A percentile compares a stretch with the other conserved stretches of the same genome.
Evolutionary conservation across 2,113 vertebrate species (phyloP).

Genomic region (Eurypyga helias): DNA sequence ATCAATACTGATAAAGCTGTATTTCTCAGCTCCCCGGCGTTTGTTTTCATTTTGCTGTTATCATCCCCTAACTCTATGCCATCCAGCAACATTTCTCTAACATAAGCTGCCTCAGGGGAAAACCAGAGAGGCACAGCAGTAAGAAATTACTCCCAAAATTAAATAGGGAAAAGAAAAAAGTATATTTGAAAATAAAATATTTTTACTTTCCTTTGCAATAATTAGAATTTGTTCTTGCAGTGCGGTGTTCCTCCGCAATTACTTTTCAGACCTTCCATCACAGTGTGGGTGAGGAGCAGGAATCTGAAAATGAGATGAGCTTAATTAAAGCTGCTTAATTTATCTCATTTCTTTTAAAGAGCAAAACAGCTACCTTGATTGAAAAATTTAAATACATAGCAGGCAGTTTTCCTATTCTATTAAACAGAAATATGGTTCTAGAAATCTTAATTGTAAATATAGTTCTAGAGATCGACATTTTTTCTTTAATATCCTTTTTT

Average conservation of each 20-base stretch:
- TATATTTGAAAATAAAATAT: not conserved
- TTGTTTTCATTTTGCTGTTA: not conserved
- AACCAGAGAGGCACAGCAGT: not conserved
- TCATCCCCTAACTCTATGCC: not conserved
- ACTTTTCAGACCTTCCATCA: conserved; percentile 10
- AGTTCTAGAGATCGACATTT: not conserved
- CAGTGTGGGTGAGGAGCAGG: conserved; percentile 27
- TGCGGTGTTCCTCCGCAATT: not conserved
- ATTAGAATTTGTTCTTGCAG: conserved; percentile 5
- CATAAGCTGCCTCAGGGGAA: conserved; percentile 6
- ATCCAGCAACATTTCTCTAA: not conserved
- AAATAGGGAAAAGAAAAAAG: not conserved
- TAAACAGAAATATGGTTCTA: not conserved
- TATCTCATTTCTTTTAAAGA: not conserved
- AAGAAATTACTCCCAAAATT: not conserved
- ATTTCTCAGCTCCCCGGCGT: not conserved
- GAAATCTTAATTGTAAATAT: not conserved
- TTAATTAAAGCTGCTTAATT: conserved; percentile 55
- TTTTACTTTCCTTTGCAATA: not conserved
- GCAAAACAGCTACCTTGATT: not conserved
- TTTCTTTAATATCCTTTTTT: not conserved
- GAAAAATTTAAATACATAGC: not conserved
- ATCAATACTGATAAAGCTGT: not conserved
- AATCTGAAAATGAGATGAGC: conserved; percentile 39
- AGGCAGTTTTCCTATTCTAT: not conserved